These are phyloP conservation scores for Lutraria rhynchaena DNA, from an alignment of 1,140 invertebrate species.

Conservation along the genomic window DNA sequence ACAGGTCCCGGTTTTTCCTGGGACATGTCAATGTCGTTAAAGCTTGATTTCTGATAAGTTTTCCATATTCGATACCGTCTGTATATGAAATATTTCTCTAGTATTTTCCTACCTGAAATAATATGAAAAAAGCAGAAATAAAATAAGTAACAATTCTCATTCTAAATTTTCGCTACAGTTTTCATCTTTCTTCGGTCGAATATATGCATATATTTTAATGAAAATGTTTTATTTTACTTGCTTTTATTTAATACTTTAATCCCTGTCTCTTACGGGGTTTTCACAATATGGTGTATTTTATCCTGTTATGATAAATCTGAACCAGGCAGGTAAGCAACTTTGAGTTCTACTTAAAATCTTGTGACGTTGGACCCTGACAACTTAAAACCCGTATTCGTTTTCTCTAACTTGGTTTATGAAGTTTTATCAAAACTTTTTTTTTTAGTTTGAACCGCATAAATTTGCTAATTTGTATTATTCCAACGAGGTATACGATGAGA, in stretches of 20 bases:
- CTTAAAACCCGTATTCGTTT: too few relatives aligned
- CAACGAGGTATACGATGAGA: too few relatives aligned
- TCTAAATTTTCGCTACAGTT: not conserved
- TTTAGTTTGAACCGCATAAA: too few relatives aligned
- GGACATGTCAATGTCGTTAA: conserved; percentile 39
- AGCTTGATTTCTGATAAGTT: conserved; percentile 18
- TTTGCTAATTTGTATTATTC: too few relatives aligned
- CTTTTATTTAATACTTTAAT: not conserved
- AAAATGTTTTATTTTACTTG: not conserved
- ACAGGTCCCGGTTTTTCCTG: conserved; percentile 9
- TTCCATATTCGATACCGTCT: conserved; percentile 35
- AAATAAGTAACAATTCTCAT: not conserved
- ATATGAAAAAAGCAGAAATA: not conserved
- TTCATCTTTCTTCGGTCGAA: not conserved
- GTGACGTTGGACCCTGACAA: too few relatives aligned
- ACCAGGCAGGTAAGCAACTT: too few relatives aligned
- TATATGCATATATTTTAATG: not conserved
- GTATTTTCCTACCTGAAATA: conserved; percentile 10
- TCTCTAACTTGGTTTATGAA: too few relatives aligned
- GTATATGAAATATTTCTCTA: conserved; percentile 32
- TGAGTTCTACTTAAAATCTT: too few relatives aligned
- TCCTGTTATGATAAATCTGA: too few relatives aligned
- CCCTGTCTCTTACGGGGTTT: too few relatives aligned
- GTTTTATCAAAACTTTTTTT: too few relatives aligned
- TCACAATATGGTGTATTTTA: too few relatives aligned